Base-by-base conservation (phyloP, 2,888 invertebrate species). In the Leptothorax acervorum region DNA sequence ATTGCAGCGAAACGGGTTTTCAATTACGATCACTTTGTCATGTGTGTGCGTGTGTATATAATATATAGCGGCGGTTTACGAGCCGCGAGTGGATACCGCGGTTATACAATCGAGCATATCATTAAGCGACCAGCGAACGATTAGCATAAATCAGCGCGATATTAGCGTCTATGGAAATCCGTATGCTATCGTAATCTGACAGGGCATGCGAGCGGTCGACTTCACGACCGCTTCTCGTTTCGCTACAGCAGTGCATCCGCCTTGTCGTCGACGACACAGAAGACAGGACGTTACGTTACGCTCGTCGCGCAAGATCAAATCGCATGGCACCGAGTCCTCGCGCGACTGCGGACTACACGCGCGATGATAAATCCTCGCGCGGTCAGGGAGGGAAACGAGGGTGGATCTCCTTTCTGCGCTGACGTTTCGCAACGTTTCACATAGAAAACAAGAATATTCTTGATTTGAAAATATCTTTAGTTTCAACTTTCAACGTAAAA, bases 121-220 rank as follows among this genome's bases (percentile, higher is more conserved):
- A 83, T 89, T 89, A 89, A 68, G 66, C 83, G 78, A 62, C 83
- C 75, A 65, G 84, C 82, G 70, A 86, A 87, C 88, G 86, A 92
- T 92, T 92, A 91, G 85, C 86, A 91, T 90, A 90, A 92, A 92
- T 92, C 88, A 89, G 63, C 84, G 78, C 28, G 84, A 86, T 89
- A 87, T 89, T 87, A 85, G 75, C 78, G 76, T 79, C 63, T 82
- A 31, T 63, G 82, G 78, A 63, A 63, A 86, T 83, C 45, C 68
- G 9, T 23, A 8, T 62, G 62, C 66, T 83, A 86, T 86, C 85
- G 87, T 89, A 87, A 88, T 83, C 76, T 83, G 86, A 76, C 70
- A 70, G 75, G 78, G 81, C 48, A 71, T 51, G 83, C 39, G 23
- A 74, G 84, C n/a, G 31, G 57, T 81, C 68, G 66, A 15, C 53